Evolutionary conservation across 1,140 invertebrate genomes (phyloP), one percentile per base, ranked within the genome.

Genomic region (Saccostrea echinata): DNA sequence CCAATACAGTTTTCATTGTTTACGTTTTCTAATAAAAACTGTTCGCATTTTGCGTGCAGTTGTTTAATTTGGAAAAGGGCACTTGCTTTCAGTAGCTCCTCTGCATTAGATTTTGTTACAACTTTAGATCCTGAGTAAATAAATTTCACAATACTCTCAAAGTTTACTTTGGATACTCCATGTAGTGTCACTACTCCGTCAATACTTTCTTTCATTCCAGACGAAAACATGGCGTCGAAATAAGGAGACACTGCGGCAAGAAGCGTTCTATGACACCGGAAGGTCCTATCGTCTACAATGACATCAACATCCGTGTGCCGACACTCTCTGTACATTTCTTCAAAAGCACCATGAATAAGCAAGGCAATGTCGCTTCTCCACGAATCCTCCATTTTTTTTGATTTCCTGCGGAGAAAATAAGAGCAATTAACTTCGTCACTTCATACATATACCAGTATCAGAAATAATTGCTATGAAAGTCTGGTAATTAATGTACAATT

Each of bases 141-240:
- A 85, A 92, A 93, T 53, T 90, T 89, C n/a, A 93, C 64, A 85
- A 93, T 91, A 57, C 90, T 91, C 68, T 92, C 90, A 86, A 93
- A 92, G 8, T 90, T 92, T 71, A 84, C 85, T 61, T 90, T 88
- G 53, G 91, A 90, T 43, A 92, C 90, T 30, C 90, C 91, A 4
- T 92, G 90, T 33, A 93, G 81, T 21, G 80, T 91, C 3, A 93
- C 90, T 13, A 90, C 86, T 0, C 91, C 91, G 33, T 92, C 91
- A 13, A 90, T 88, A 68, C 90, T 91, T 84, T 93, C 92, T 1
- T 91, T 68, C 92, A 93, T 92, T 52, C 92, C 92, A 0, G 91
- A 92, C 6, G 90, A 91, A 90, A 92, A 92, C 92, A 92, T 92
- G 30, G 92, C 92, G 55, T 92, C 91, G 80, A 92, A 92, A 76